Conservation (phyloP, 2,113 vertebrate genomes). For the Zootoca vivipara region DNA sequence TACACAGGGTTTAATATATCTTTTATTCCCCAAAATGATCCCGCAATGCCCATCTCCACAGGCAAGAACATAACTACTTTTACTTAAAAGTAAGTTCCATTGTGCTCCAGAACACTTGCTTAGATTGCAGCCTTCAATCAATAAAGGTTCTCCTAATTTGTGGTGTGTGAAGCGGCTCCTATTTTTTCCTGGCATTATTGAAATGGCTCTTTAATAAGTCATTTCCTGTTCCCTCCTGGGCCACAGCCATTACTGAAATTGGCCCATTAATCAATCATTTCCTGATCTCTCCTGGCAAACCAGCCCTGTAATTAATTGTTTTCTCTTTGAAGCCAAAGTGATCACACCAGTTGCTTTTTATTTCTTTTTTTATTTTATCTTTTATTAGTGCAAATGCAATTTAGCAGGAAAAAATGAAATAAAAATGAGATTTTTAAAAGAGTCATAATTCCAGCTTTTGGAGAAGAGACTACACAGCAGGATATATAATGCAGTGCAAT, state of each 20-base stretch:
- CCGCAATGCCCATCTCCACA: neutral
- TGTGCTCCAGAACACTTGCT: neutral
- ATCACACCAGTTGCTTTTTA: neutral
- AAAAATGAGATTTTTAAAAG: neutral
- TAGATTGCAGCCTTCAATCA: neutral
- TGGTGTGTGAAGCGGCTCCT: neutral
- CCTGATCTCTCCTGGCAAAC: slow-evolving; percentile 2
- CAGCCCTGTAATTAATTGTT: neutral
- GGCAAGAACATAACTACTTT: neutral
- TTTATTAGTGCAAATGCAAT: neutral
- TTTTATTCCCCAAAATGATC: neutral
- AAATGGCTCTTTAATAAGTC: neutral
- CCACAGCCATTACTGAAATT: neutral
- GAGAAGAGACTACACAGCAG: neutral
- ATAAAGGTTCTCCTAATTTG: neutral
- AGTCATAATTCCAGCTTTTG: neutral
- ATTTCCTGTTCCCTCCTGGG: neutral
- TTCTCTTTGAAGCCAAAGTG: neutral
- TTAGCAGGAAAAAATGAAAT: neutral
- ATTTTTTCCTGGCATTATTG: neutral
- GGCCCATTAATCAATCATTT: neutral
- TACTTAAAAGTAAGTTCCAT: neutral
- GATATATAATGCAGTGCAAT: neutral
- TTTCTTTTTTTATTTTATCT: neutral
- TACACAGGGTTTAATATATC: neutral